Conservation (phyloP, 2,888 invertebrate species). For the Beris chalybata region DNA sequence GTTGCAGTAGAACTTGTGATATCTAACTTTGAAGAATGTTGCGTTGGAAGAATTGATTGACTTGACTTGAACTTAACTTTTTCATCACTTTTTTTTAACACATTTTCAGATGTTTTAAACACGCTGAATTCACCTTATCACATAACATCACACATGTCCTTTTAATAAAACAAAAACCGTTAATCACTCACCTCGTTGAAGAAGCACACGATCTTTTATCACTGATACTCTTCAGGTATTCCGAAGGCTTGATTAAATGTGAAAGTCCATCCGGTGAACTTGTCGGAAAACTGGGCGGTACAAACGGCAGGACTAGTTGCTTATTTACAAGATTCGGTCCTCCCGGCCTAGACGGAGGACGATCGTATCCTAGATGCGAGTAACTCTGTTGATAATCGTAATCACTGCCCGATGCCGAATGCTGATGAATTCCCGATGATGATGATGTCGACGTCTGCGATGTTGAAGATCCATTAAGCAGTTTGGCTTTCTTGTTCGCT, state of each 20-base stretch:
- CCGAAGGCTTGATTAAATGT: constrained; percentile 88
- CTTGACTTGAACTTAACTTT: too few species aligned
- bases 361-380: constrained; percentile 43
- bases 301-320: constrained; percentile 84
- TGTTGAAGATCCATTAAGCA: constrained; percentile 52
- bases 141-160: constrained; percentile 1
- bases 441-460: constrained; percentile 38
- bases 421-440: constrained; percentile 41
- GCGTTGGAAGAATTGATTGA: too few species aligned
- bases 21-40: too few species aligned
- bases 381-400: constrained; percentile 51
- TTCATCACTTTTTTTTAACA: too few species aligned
- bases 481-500: constrained; percentile 59
- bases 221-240: constrained; percentile 85
- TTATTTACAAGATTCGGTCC: constrained; percentile 76
- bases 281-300: constrained; percentile 86
- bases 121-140: neutral
- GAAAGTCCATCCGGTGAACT: constrained; percentile 70
- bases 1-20: too few species aligned
- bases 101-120: neutral
- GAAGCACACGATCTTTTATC: constrained; percentile 60
- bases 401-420: constrained; percentile 28
- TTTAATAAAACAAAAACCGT: neutral
- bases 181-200: constrained; percentile 55
- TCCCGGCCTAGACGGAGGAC: constrained; percentile 47